These are phyloP conservation scores for Eupithecia tripunctaria DNA, from an alignment of 2,888 invertebrate genomes.

Conservation along the genomic window DNA sequence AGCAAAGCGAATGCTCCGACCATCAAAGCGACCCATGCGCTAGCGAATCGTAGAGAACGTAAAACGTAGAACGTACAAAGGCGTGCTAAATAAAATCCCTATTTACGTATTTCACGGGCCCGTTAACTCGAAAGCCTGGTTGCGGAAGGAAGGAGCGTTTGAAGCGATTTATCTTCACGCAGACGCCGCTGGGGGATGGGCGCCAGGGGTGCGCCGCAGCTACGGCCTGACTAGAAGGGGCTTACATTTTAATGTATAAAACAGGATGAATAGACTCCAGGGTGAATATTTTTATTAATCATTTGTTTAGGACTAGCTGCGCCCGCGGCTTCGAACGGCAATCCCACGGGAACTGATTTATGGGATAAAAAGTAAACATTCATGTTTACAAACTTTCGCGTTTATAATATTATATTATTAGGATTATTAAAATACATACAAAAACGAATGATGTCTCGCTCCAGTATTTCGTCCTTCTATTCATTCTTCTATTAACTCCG, in stretches of 20 bases:
- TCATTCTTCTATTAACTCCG: no score
- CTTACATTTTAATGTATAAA: not conserved
- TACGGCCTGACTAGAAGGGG: not conserved
- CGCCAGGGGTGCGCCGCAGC: slow-evolving; percentile 39
- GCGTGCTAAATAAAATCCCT: slow-evolving; percentile 63
- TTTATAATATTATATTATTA: no score
- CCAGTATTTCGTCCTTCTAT: no score
- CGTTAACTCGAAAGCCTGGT: slow-evolving; percentile 58
- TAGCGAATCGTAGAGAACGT: not conserved
- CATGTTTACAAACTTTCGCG: no score
- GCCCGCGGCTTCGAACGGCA: no score
- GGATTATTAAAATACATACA: no score
- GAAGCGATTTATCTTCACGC: slow-evolving; percentile 64
- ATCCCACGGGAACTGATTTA: no score
- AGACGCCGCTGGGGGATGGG: slow-evolving; percentile 56
- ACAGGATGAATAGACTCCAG: no score
- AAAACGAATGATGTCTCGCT: no score
- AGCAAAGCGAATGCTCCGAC: not conserved
- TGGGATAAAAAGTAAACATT: no score
- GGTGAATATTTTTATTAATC: no score
- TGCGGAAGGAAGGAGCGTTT: slow-evolving; percentile 60
- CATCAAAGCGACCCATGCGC: not conserved
- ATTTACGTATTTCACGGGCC: slow-evolving; percentile 66
- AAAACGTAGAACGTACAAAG: slow-evolving; percentile 30
- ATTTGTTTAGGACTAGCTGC: no score